Evolutionary conservation across 2,888 invertebrate genomes (phyloP).

Genomic region (Dolichopus griseipennis): DNA sequence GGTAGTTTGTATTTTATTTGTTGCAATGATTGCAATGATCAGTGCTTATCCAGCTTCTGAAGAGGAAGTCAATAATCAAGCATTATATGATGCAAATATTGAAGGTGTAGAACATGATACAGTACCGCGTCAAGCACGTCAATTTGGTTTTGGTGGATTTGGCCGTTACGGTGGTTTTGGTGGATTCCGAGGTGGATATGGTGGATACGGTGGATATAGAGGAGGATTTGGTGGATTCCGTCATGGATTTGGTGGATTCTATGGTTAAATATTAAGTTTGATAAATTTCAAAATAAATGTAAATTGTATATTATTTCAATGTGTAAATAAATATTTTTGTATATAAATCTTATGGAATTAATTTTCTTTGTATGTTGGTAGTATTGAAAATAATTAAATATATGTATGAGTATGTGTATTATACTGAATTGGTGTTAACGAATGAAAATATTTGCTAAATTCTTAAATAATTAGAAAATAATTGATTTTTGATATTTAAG

Average conservation of each 20-base stretch:
- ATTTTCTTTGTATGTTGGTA: no score
- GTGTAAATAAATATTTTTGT: no score
- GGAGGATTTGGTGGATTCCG: constrained; percentile 18
- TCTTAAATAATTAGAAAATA: no score
- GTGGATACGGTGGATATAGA: constrained; percentile 20
- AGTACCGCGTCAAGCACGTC: constrained; percentile 10
- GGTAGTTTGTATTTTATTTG: neutral
- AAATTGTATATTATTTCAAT: no score
- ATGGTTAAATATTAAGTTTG: neutral
- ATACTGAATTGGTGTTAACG: no score
- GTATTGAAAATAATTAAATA: no score
- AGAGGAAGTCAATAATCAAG: neutral
- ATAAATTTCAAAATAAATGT: no score
- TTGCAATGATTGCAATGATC: constrained; percentile 10
- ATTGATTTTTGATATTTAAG: no score
- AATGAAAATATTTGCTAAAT: no score
- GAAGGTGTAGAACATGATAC: constrained; percentile 15
- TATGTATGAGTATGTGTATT: no score
- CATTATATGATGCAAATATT: constrained; percentile 7
- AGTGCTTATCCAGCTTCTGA: constrained; percentile 13
- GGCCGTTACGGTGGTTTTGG: constrained; percentile 13
- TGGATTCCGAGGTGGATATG: constrained; percentile 13
- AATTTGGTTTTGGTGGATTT: constrained; percentile 13
- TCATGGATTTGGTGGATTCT: constrained; percentile 14
- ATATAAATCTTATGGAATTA: no score